Conservation (phyloP, 2,888 invertebrate genomes). For the Sipunculus nudus region DNA sequence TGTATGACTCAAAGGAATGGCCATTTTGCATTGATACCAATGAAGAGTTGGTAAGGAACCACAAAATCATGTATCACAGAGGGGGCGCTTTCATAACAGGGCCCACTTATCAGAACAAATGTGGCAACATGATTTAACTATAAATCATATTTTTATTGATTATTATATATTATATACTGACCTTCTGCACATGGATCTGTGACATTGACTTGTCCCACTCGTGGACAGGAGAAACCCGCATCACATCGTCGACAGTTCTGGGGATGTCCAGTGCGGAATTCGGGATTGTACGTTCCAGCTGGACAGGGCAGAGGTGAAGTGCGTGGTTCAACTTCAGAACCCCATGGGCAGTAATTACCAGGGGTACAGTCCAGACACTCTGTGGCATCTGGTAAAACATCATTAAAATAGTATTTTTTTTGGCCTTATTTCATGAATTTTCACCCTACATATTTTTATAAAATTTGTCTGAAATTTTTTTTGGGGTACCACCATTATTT, state of each 20-base stretch:
- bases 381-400: conserved; percentile 44
- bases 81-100: too few relatives aligned
- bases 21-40: too few relatives aligned
- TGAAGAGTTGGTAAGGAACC: too few relatives aligned
- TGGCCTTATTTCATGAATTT: not conserved
- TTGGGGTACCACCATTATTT: too few relatives aligned
- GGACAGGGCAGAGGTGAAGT: conserved; percentile 54
- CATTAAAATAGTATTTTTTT: not conserved
- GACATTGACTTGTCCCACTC: conserved; percentile 48
- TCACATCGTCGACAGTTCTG: conserved; percentile 59
- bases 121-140: too few relatives aligned
- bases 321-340: conserved; percentile 48
- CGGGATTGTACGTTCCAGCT: conserved; percentile 58
- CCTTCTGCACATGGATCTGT: conserved; percentile 54
- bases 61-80: too few relatives aligned
- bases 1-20: too few relatives aligned
- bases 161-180: conserved; percentile 20
- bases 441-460: too few relatives aligned
- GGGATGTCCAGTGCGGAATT: conserved; percentile 46
- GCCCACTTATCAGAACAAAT: too few relatives aligned
- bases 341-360: conserved; percentile 60
- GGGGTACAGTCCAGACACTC: conserved; percentile 56
- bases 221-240: conserved; percentile 56
- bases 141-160: not conserved
- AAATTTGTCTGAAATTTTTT: too few relatives aligned